Percentiles rank a stretch among this genome's conserved stretches.
Conservation (phyloP, 2,797 vertebrate genomes). For the Hippoglossus hippoglossus region DNA sequence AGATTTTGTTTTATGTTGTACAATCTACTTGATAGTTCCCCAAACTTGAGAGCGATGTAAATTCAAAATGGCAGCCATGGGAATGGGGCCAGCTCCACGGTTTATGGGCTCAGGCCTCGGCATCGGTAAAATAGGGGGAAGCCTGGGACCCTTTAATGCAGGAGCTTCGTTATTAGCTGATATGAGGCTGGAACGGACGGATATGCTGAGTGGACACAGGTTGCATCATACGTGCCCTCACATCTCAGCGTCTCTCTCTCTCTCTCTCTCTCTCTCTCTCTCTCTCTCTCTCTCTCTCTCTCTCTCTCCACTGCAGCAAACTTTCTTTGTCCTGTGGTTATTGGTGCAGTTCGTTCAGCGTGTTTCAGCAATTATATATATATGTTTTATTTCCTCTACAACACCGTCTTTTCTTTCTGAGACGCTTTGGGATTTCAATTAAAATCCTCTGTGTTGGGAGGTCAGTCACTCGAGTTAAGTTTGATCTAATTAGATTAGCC, state of each 20-base stretch:
- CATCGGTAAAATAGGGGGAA: slow-evolving; percentile 2
- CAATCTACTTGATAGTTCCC: not conserved
- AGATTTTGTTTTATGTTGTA: not conserved
- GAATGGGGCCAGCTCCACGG: slow-evolving; percentile 10
- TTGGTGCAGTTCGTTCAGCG: slow-evolving; percentile 17
- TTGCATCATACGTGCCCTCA: not conserved
- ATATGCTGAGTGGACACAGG: too few relatives aligned
- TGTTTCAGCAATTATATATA: slow-evolving; percentile 3
- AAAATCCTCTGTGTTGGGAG: slow-evolving; percentile 26
- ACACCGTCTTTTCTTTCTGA: slow-evolving; percentile 20
- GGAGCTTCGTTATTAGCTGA: slow-evolving; percentile 16
- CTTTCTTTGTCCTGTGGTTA: not conserved
- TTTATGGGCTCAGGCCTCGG: not conserved
- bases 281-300: too few relatives aligned
- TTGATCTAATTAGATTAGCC: slow-evolving; percentile 58
- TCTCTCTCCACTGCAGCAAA: too few relatives aligned
- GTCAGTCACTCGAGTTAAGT: slow-evolving; percentile 50
- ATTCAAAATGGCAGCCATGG: slow-evolving; percentile 9
- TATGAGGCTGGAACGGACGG: too few relatives aligned
- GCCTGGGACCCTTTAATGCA: slow-evolving; percentile 9
- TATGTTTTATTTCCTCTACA: not conserved
- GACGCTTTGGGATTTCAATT: slow-evolving; percentile 45
- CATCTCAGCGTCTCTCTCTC: not conserved
- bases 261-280: too few relatives aligned
- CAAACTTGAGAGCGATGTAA: not conserved